phyloP scores from a whole-genome alignment of 2,888 invertebrate species.

The Eucera pruinosa region DNA sequence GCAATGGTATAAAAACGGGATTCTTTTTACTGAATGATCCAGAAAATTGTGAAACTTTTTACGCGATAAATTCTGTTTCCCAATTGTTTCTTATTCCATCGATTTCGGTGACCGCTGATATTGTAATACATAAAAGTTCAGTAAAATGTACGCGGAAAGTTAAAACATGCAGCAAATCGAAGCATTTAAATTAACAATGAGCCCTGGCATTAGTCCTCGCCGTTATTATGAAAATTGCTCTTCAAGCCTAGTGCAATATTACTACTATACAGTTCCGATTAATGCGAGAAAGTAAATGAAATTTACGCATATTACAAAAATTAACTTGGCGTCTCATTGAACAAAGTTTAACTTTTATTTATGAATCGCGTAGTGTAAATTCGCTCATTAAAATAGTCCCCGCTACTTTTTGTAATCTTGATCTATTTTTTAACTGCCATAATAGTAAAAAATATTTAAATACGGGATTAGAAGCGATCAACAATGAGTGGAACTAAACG shows the following conservation, averaged over 20 bases:
- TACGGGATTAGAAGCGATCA: too few species aligned
- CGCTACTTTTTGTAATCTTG: too few species aligned
- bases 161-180: not conserved
- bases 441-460: too few species aligned
- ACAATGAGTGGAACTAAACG: too few species aligned
- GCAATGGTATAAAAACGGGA: not conserved
- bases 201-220: not conserved
- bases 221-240: not conserved
- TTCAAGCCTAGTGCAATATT: not conserved
- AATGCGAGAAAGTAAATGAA: not conserved
- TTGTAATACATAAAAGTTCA: not conserved
- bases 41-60: not conserved
- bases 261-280: not conserved
- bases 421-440: too few species aligned
- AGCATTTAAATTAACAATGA: conserved; percentile 9
- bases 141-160: not conserved
- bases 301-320: too few species aligned
- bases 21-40: not conserved
- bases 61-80: not conserved
- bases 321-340: too few species aligned
- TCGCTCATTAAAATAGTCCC: too few species aligned
- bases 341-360: too few species aligned
- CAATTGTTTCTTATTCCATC: conserved; percentile 2
- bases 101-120: not conserved
- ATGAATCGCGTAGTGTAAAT: too few species aligned